Base-by-base conservation (phyloP, 2,113 vertebrate genomes). In the Microcebus ravelobensis region DNA sequence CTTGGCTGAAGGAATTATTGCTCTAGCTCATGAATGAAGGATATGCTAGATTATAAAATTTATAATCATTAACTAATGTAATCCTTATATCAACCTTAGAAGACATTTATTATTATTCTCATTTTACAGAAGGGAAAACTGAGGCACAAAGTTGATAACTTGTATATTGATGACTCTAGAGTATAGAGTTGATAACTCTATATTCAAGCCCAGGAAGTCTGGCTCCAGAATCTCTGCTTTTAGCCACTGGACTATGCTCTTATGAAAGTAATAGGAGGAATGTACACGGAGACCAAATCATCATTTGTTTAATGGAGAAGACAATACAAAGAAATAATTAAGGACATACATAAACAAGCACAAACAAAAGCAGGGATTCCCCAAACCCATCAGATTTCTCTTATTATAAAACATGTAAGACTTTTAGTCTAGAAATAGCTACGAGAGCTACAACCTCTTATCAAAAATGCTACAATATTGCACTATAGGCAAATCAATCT, bases 41-140 rank as follows among this genome's bases (percentile, higher is more conserved):
- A 36, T 13, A 13, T 36, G 9, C 73, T 48, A 74, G 59, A 29
- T 29, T 63, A 29, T 27, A 63, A 29, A 4, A 21, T 73, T 82
- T 23, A 18, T 3, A 70, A 50, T 86, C 12, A 87, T 42, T 63
- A 39, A 74, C 9, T 83, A 14, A 52, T 67, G 23, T 14, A 42
- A 73, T 84, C 12, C 14, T 59, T 73, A 23, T 52, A 68, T 65
- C 23, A 52, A 45, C n/a, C 20, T 77, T 79, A 55, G 31, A 84
- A 67, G 23, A 11, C 27, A 42, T 23, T 18, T 76, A 59, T 25
- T 61, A 45, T 70, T 50, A 71, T 20, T 4, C 25, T 27, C 18
- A 50, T 73, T 87, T 93, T 87, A 80, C 25, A 79, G 70, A 77
- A 80, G 67, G 87, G 42, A 84, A 95, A 55, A 39, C 42, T 29